A percentile compares a stretch with the other conserved stretches of the same genome.
Conservation (phyloP, 2,888 invertebrate genomes). For the Neoaliturus tenellus region DNA sequence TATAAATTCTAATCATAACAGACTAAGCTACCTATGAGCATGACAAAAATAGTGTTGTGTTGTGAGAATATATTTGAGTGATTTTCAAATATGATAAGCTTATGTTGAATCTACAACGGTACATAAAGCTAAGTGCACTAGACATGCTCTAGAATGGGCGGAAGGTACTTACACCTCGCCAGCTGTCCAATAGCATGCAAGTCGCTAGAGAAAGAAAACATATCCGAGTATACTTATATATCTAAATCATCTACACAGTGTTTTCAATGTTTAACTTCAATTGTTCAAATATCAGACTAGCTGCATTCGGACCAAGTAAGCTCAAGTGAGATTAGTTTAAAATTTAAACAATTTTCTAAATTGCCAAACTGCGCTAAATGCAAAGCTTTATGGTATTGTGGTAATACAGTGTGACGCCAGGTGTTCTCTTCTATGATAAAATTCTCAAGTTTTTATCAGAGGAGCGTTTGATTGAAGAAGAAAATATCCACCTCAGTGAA, state of each 20-base stretch:
- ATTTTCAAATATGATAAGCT: not conserved
- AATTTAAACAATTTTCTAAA: not conserved
- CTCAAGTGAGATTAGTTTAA: not conserved
- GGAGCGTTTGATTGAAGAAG: no score
- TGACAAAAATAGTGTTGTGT: conserved; percentile 2
- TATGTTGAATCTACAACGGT: not conserved
- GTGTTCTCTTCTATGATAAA: no score
- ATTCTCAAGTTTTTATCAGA: no score
- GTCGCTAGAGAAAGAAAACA: conserved; percentile 57
- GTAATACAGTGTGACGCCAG: no score
- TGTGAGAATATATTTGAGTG: not conserved
- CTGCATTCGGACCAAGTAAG: not conserved
- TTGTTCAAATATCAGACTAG: not conserved
- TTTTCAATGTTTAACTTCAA: not conserved
- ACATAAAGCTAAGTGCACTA: conserved; percentile 27
- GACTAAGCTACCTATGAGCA: not conserved
- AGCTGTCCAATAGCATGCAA: conserved; percentile 93
- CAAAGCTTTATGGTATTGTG: not conserved
- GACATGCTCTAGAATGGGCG: conserved; percentile 50
- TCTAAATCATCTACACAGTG: not conserved
- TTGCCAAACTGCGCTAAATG: not conserved
- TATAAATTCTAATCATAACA: not conserved
- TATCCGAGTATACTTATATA: conserved; percentile 40
- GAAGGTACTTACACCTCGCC: conserved; percentile 90
- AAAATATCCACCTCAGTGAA: no score